Evolutionary conservation across 2,888 invertebrate species (phyloP), one percentile per base, ranked within the genome.

Genomic region (Venustoraphidia nigricollis): DNA sequence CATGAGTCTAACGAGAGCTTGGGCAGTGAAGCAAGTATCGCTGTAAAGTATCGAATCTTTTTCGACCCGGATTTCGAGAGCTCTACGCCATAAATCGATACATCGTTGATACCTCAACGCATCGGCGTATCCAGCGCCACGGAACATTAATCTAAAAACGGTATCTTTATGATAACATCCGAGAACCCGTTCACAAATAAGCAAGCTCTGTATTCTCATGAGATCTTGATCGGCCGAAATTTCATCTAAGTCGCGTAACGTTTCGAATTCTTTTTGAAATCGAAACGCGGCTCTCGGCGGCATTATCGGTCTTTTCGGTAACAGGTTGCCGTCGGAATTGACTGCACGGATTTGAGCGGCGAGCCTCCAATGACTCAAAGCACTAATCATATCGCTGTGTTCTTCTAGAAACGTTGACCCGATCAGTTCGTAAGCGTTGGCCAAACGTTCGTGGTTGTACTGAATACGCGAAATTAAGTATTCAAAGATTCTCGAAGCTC

Each of bases 341-440:
- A 54, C 64, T 41, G 70, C 65, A 48, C 86, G 69, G 46, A 85
- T 73, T n/a, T 67, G 66, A 58, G 82, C 76, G n/a, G 87, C 91
- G 58, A 76, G 75, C 46, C 81, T 77, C 93, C 93, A 93, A 59
- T 84, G 80, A 50, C 74, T 68, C 49, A 88, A 67, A 50, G 88
- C 83, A 37, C 76, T 75, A 52, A 71, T 66, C 9, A 77, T 76
- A 66, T 90, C 87, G 66, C 84, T 83, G 65, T 84, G 82, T 66
- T 91, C 91, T 66, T 93, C 91, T 45, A 93, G 72, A 68, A 83
- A 89, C 48, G 92, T 90, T 14, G 90, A 79, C 2, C 87, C 92
- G 62, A 93, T 81, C 57, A 94, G 69, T 67, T 94, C 93, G 63
- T 86, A 80, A 8, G 91, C 89, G 68, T 92, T 86, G 1, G 91